A percentile compares a stretch with the other conserved stretches of the same genome.
These are phyloP conservation scores for Lontra canadensis DNA, from an alignment of 2,113 vertebrate genomes.

Conservation along the genomic window DNA sequence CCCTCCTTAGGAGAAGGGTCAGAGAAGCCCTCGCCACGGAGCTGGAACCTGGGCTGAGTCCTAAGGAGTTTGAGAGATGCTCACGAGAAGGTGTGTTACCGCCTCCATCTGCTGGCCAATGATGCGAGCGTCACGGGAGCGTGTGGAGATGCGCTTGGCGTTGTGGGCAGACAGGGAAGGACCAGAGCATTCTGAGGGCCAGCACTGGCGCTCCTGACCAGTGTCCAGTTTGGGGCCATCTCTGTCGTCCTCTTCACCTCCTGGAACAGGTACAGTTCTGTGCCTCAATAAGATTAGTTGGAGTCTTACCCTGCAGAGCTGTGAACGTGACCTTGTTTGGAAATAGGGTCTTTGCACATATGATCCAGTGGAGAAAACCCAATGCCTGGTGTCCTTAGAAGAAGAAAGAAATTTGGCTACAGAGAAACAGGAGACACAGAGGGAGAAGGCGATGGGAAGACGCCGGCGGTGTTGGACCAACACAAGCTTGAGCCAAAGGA, in stretches of 20 bases:
- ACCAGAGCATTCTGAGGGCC: rapidly evolving
- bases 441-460: neutral
- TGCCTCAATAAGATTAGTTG: neutral
- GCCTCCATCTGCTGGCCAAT: neutral
- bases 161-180: neutral
- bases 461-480: neutral
- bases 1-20: neutral
- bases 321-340: neutral
- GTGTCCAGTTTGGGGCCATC: neutral
- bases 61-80: neutral
- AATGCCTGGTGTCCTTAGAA: neutral
- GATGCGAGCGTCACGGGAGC: rapidly evolving
- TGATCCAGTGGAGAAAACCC: neutral
- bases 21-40: neutral
- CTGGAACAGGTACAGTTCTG: neutral
- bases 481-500: neutral
- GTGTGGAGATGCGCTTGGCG: neutral
- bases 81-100: neutral
- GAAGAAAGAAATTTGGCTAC: neutral
- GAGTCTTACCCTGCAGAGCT: neutral
- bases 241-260: neutral
- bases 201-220: neutral
- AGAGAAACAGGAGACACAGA: neutral
- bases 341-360: neutral
- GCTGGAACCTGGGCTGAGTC: neutral